Evolutionary conservation across 1,140 invertebrate species (phyloP).

Genomic region (Andrena cerasifolii): DNA sequence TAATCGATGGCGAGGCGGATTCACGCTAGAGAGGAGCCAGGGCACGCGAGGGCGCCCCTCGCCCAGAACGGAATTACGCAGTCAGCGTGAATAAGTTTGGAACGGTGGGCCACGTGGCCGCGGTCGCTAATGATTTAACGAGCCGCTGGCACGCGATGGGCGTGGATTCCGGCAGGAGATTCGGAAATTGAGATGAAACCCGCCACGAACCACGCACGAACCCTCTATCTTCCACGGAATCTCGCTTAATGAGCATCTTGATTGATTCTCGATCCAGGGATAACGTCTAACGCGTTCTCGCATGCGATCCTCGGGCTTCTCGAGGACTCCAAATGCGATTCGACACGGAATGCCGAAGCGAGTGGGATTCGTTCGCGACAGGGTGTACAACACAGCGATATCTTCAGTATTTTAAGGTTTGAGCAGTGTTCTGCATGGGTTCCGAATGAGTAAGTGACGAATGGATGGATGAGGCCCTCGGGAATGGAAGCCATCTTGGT

Average conservation of each 20-base stretch:
- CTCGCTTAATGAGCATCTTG: slow-evolving; percentile 54
- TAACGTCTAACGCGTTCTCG: background rate
- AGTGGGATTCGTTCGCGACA: background rate
- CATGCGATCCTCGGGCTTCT: background rate
- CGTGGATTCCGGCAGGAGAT: slow-evolving; percentile 70
- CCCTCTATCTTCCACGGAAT: slow-evolving; percentile 56
- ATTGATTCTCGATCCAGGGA: slow-evolving; percentile 24
- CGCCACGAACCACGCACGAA: slow-evolving; percentile 51
- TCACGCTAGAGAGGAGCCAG: background rate
- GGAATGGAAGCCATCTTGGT: no score
- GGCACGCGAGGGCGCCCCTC: background rate
- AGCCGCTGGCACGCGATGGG: slow-evolving; percentile 76
- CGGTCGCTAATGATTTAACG: slow-evolving; percentile 76
- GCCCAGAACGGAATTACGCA: slow-evolving; percentile 57
- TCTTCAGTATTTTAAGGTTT: no score
- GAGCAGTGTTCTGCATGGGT: no score
- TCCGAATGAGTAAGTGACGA: no score
- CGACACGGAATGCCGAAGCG: background rate
- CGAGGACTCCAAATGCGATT: background rate
- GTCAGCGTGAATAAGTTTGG: slow-evolving; percentile 42
- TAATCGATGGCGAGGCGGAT: background rate
- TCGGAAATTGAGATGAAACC: slow-evolving; percentile 74
- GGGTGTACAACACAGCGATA: background rate
- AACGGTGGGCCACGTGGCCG: slow-evolving; percentile 68
- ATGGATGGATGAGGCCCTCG: no score